Percentiles rank a stretch among this genome's conserved stretches.
Evolutionary conservation across 2,888 invertebrate genomes (phyloP).

Genomic region (Himalopsyche kuldschensis): DNA sequence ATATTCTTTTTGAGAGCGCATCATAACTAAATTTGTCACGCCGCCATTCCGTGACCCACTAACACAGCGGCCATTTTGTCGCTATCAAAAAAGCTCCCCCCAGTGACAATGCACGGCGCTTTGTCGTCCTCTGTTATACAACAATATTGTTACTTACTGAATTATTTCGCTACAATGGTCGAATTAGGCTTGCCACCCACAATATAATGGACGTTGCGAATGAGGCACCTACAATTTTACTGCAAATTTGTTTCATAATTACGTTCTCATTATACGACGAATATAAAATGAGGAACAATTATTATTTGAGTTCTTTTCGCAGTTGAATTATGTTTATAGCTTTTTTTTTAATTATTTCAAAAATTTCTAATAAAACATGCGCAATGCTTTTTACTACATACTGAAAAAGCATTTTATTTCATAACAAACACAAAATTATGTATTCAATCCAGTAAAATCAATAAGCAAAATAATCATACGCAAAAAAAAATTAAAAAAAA

Average conservation of each 20-base stretch:
- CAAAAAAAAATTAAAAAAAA: too few relatives aligned
- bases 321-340: too few relatives aligned
- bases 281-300: too few relatives aligned
- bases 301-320: too few relatives aligned
- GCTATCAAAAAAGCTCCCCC: neutral
- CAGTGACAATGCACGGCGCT: neutral
- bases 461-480: too few relatives aligned
- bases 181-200: neutral
- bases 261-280: too few relatives aligned
- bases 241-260: neutral
- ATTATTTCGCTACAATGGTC: neutral
- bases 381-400: too few relatives aligned
- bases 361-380: too few relatives aligned
- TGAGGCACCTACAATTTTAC: neutral
- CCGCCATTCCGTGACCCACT: neutral
- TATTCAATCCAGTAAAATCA: too few relatives aligned
- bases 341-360: too few relatives aligned
- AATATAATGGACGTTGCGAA: neutral
- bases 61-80: neutral
- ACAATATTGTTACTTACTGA: neutral
- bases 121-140: neutral
- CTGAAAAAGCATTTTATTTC: too few relatives aligned
- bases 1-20: neutral
- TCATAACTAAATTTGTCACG: neutral
- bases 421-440: too few relatives aligned